These are phyloP conservation scores for Luscinia luscinia DNA, from an alignment of 2,797 vertebrate species.

Conservation along the genomic window DNA sequence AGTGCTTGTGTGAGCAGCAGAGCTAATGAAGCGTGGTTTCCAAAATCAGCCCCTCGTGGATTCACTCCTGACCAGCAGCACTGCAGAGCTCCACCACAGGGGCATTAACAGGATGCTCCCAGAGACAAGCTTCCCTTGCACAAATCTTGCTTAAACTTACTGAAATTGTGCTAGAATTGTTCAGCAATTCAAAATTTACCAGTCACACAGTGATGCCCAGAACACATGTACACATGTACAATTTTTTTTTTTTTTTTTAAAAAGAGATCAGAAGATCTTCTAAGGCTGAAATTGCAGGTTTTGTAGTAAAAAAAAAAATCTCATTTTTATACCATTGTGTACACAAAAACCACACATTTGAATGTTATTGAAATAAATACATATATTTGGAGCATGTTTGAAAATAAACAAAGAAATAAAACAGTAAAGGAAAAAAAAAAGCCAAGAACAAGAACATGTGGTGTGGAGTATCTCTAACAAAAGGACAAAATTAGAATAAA, in stretches of 20 bases:
- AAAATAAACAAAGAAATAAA: neutral
- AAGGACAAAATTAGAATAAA: neutral
- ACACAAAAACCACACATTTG: neutral
- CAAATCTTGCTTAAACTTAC: neutral
- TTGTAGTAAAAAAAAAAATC: neutral
- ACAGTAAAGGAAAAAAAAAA: neutral
- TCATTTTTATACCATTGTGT: neutral
- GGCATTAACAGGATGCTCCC: fast-evolving
- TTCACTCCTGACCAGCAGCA: neutral
- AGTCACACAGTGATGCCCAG: neutral
- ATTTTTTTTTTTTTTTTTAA: no score
- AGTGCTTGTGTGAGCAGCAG: neutral
- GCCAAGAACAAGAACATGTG: neutral
- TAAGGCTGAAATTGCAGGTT: neutral
- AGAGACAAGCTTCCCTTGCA: neutral
- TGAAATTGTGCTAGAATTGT: neutral
- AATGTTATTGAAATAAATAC: neutral
- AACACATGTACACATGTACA: neutral
- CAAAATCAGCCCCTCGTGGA: no score
- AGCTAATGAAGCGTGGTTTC: fast-evolving
- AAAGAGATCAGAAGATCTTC: neutral
- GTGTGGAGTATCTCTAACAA: neutral
- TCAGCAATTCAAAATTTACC: neutral
- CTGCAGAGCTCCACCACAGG: neutral
- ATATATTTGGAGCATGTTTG: neutral